Conservation (phyloP, 2,888 invertebrate species). For the Lapara coniferarum region DNA sequence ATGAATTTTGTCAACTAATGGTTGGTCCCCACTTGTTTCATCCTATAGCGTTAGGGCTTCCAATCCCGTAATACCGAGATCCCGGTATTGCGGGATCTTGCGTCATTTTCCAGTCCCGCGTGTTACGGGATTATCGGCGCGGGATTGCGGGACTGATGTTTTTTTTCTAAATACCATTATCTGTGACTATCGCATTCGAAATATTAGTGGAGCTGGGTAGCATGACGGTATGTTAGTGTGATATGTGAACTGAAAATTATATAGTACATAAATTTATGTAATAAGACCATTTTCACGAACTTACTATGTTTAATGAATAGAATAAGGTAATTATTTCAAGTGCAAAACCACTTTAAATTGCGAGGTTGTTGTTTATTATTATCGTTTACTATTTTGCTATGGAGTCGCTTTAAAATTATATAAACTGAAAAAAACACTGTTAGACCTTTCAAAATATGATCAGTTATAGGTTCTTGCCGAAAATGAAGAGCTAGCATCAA, state of each 20-base stretch:
- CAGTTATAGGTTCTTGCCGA: no score
- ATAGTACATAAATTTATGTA: slow-evolving; percentile 16
- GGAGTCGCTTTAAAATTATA: neutral
- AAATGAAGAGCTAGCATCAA: no score
- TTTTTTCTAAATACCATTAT: neutral
- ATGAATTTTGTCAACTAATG: no score
- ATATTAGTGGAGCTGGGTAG: slow-evolving; percentile 17
- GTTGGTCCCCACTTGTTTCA: no score
- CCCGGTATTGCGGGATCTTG: no score
- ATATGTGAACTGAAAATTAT: slow-evolving; percentile 20
- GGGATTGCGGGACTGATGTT: neutral
- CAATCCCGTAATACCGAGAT: no score
- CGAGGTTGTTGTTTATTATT: neutral
- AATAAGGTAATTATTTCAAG: slow-evolving; percentile 7
- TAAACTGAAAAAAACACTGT: neutral
- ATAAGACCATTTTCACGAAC: slow-evolving; percentile 1
- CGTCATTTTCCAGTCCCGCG: no score
- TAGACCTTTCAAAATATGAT: no score
- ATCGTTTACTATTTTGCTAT: neutral
- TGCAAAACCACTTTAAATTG: neutral
- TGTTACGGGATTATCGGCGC: no score
- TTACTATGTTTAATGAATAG: slow-evolving; percentile 4
- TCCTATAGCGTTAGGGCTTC: no score
- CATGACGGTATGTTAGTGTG: slow-evolving; percentile 12
- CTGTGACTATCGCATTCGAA: neutral